Conservation (phyloP, 1,140 invertebrate genomes). For the Drosophila kikkawai region DNA sequence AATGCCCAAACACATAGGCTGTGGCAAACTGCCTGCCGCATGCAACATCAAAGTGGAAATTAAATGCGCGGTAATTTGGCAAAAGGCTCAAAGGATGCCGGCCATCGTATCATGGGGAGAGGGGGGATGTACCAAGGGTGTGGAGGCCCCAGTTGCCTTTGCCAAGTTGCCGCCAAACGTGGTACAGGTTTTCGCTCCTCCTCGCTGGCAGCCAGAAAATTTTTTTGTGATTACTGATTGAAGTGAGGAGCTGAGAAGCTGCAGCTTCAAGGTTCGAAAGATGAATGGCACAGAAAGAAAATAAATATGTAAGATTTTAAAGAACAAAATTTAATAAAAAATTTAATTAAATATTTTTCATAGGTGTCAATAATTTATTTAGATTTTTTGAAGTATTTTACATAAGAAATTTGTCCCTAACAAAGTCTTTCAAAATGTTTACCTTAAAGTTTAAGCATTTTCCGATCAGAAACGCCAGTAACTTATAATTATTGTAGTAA, state of each 20-base stretch:
- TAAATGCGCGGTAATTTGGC: constrained; percentile 84
- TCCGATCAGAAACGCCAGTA: not conserved
- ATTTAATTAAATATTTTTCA: not conserved
- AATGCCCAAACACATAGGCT: constrained; percentile 51
- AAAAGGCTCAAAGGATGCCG: constrained; percentile 84
- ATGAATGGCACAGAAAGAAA: constrained; percentile 9
- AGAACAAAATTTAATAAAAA: too few relatives aligned
- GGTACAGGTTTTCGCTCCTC: constrained; percentile 65
- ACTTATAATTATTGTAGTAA: not conserved
- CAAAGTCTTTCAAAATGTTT: not conserved
- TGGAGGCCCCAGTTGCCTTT: constrained; percentile 52
- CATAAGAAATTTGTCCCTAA: not conserved
- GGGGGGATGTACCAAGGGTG: not conserved
- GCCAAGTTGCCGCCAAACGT: constrained; percentile 67
- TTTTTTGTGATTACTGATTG: constrained; percentile 80
- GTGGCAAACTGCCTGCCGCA: constrained; percentile 69
- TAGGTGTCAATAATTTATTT: not conserved
- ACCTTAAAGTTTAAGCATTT: fast-evolving
- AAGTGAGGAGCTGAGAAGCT: constrained; percentile 59
- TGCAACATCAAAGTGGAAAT: constrained; percentile 84
- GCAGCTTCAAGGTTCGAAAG: constrained; percentile 20
- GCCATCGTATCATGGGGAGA: constrained; percentile 35
- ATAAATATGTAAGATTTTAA: not conserved
- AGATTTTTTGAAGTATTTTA: too few relatives aligned
- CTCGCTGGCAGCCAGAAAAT: constrained; percentile 48